Conservation (phyloP, 1,140 invertebrate genomes). For the Leptinotarsa lineolata region DNA sequence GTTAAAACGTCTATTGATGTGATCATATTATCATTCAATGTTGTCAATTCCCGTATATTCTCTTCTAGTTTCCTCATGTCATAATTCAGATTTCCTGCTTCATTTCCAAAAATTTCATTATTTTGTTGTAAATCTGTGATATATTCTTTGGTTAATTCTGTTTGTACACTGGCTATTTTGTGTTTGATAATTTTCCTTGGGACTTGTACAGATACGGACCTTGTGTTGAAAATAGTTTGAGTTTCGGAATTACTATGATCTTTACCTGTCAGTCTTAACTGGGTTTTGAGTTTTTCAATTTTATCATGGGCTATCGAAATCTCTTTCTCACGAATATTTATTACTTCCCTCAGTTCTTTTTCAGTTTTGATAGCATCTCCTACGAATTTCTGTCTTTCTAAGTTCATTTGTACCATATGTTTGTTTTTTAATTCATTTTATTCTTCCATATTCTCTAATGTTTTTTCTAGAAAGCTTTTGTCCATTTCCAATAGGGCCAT, state of each 20-base stretch:
- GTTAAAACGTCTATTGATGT: slow-evolving; percentile 3
- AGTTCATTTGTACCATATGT: slow-evolving; percentile 2
- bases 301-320: slow-evolving; percentile 6
- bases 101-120: neutral
- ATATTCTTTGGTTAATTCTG: slow-evolving; percentile 3
- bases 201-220: neutral
- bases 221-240: slow-evolving; percentile 15
- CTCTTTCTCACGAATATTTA: slow-evolving; percentile 11
- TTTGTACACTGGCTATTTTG: slow-evolving; percentile 15
- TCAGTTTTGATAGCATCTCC: slow-evolving; percentile 12
- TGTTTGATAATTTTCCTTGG: neutral
- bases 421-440: neutral
- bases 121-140: slow-evolving; percentile 6
- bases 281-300: slow-evolving; percentile 13
- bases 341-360: slow-evolving; percentile 12
- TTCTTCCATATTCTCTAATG: neutral
- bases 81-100: slow-evolving; percentile 4
- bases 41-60: slow-evolving; percentile 5
- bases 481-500: neutral
- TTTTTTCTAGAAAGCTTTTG: slow-evolving; percentile 1
- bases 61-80: slow-evolving; percentile 7
- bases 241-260: neutral
- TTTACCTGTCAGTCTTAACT: slow-evolving; percentile 12
- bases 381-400: slow-evolving; percentile 15
- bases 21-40: slow-evolving; percentile 16